Evolutionary conservation across 1,140 invertebrate genomes (phyloP).

Genomic region (Wiebesia pumilae): DNA sequence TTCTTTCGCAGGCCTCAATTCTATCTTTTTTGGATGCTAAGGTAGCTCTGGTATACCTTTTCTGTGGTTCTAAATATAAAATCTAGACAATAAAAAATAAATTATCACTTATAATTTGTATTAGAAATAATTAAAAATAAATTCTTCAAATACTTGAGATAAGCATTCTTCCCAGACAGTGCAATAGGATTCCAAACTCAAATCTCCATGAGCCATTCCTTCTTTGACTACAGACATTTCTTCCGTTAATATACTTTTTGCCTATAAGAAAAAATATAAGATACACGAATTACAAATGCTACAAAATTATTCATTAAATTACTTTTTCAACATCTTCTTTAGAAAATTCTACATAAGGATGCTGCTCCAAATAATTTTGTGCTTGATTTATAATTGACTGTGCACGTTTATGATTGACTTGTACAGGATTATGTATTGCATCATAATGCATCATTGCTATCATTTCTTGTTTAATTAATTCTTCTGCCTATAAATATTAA

Average conservation of each 20-base stretch:
- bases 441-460: slow-evolving; percentile 96
- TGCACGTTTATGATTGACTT: slow-evolving; percentile 71
- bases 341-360: slow-evolving; percentile 87
- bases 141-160: slow-evolving; percentile 77
- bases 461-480: slow-evolving; percentile 98
- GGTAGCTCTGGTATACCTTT: slow-evolving; percentile 94
- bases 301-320: background rate
- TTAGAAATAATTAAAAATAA: slow-evolving; percentile 26
- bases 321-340: slow-evolving; percentile 81
- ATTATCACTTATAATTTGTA: background rate
- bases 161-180: slow-evolving; percentile 99
- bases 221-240: slow-evolving; percentile 94
- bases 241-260: slow-evolving; percentile 81
- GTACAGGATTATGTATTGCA: slow-evolving; percentile 81
- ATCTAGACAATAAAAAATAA: slow-evolving; percentile 76
- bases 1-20: slow-evolving; percentile 93
- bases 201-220: slow-evolving; percentile 96
- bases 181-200: slow-evolving; percentile 92
- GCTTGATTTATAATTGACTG: slow-evolving; percentile 77
- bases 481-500: slow-evolving; percentile 85
- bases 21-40: slow-evolving; percentile 96
- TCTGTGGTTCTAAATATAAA: slow-evolving; percentile 90
- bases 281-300: background rate
- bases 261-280: slow-evolving; percentile 64
- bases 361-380: slow-evolving; percentile 87